Evolutionary conservation across 1,140 invertebrate species (phyloP), one percentile per base, ranked within the genome.

Genomic region (Vanessa atalanta): DNA sequence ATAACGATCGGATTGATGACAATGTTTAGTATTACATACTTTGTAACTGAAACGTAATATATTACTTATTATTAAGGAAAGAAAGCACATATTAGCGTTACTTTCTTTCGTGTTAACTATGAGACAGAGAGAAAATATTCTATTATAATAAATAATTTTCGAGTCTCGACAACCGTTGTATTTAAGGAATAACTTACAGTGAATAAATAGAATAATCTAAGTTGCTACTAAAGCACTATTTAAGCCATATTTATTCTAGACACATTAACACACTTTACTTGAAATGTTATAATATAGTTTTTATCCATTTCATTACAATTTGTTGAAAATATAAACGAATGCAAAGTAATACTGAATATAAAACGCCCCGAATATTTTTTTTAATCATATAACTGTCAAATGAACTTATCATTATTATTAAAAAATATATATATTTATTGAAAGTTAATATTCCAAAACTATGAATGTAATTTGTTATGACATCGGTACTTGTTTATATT

Each of bases 71-170:
- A 16, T 53, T 7, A 16, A 53, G n/a, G n/a, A 16, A 53, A 53
- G 20, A 53, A 53, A 53, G 51, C 8, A 53, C 51, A 53, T 1
- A 16, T n/a, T 53, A n/a, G 15, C 51, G 15, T 53, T 8, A n/a
- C 51, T 53, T n/a, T 43, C 3, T 43, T 43, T 7, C 37, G 9
- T 43, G 8, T 43, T 43, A 43, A 53, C 51, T 20, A 20, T 53
- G 15, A 53, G 37, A 43, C 37, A 53, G n/a, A n/a, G 15, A 53
- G n/a, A 15, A 16, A 53, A 20, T 53, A 53, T 20, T 53, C n/a
- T 53, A 53, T 53, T 9, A 53, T 53, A 16, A 53, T 53, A 53
- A 53, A 53, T 53, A 53, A 16, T 53, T 53, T 53, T 53, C 51
- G 51, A 53, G 15, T 53, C 51, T n/a, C 15, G n/a, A 53, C n/a